Evolutionary conservation across 2,888 invertebrate genomes (phyloP).

Genomic region (Drosophila hawaiiensis): DNA sequence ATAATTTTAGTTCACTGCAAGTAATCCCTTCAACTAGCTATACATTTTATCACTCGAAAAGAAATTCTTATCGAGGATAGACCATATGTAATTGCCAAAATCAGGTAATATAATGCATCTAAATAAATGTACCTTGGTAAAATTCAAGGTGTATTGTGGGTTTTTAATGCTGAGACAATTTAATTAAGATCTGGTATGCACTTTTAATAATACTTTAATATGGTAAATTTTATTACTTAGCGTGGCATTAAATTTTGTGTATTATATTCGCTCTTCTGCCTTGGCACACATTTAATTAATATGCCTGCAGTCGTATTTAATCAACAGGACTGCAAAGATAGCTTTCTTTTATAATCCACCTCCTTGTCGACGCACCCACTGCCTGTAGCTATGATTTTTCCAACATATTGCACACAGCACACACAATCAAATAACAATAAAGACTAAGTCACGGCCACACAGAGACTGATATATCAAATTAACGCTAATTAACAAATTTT

Average conservation of each 20-base stretch:
- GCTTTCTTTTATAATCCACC: not conserved
- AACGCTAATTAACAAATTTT: slow-evolving; percentile 72
- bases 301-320: not conserved
- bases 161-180: not conserved
- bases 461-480: slow-evolving; percentile 61
- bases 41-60: not conserved
- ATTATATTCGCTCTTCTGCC: not conserved
- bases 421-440: slow-evolving; percentile 60
- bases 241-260: not conserved
- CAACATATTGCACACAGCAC: slow-evolving; percentile 46
- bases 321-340: not conserved
- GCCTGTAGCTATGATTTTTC: slow-evolving; percentile 13
- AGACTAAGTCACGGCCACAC: slow-evolving; percentile 35
- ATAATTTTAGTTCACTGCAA: not conserved
- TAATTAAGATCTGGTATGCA: not conserved
- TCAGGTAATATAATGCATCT: not conserved
- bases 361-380: not conserved
- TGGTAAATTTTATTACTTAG: not conserved
- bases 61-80: not conserved
- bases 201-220: not conserved
- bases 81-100: not conserved
- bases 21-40: not conserved
- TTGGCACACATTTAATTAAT: not conserved
- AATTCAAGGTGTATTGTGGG: not conserved
- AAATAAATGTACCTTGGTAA: not conserved